Base-by-base conservation (phyloP, 1,140 invertebrate species). In the Lasioglossum albipes region DNA sequence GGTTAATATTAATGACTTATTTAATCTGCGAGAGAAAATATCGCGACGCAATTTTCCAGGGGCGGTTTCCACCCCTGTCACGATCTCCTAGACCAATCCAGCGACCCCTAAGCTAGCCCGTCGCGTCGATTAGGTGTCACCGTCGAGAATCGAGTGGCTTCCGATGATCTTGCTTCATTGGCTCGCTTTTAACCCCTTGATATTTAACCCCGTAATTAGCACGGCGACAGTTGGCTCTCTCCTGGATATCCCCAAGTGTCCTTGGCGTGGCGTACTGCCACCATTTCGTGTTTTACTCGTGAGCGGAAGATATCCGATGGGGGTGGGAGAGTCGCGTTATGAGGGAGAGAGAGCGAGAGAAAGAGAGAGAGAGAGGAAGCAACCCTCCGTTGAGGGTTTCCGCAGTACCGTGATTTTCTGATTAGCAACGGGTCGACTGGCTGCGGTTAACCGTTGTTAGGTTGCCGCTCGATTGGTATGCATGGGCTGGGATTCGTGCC, bases 381-480 rank as follows among this genome's bases (percentile, higher is more conserved):
- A 82, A 66, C 78, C 83, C 83, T 87, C 90, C 88, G 80, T 27
- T 89, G 90, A 90, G 85, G 90, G 87, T 92, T 92, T 91, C 88
- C 88, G 87, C 84, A 62, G 89, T 89, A 88, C 89, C 89, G 90
- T 92, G 92, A 93, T 93, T 93, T 92, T 92, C 91, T 93, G 91
- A 93, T 93, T 93, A 93, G 90, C 89, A 87, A 88, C 84, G 90
- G 91, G 90, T 92, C 91, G 92, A 93, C 90, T 92, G 91, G 89
- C 84, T 93, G 90, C 92, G 90, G 91, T 93, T 93, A 93, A 92
- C 91, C 91, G 92, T 93, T 91, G 91, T 92, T 93, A 93, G 90
- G 91, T 91, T 89, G 89, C 82, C 87, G 88, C 89, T 83, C 91
- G 84, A 93, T 93, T 93, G 91, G 90, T 93, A 93, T 93, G 93